Conservation (phyloP, 1,140 invertebrate genomes). For the Linepithema humile region DNA sequence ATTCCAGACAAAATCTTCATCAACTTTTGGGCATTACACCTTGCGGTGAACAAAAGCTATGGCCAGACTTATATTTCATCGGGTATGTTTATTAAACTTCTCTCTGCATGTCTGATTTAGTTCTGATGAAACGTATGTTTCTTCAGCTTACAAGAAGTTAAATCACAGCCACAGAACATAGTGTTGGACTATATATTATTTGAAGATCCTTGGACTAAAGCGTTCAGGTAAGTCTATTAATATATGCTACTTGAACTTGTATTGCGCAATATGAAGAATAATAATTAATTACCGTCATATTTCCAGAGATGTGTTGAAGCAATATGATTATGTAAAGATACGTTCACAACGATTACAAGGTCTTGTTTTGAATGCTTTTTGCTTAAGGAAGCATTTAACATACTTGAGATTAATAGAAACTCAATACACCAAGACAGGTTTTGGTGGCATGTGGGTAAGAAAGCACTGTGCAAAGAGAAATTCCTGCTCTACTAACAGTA, state of each 20-base stretch:
- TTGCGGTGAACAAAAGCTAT: constrained; percentile 84
- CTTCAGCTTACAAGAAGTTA: constrained; percentile 94
- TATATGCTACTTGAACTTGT: not conserved
- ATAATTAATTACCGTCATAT: constrained; percentile 6
- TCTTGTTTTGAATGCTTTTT: constrained; percentile 91
- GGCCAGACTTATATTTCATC: constrained; percentile 93
- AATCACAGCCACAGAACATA: constrained; percentile 93
- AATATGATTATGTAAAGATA: constrained; percentile 91
- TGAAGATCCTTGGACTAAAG: constrained; percentile 93
- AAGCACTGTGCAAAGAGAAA: not conserved
- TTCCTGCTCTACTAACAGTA: not conserved
- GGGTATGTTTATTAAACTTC: constrained; percentile 84
- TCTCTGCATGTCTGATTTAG: not conserved
- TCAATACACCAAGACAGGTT: constrained; percentile 93
- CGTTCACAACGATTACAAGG: constrained; percentile 92
- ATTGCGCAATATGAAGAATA: too few relatives aligned
- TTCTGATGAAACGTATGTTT: not conserved
- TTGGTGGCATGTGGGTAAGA: constrained; percentile 94
- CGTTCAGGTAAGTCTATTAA: constrained; percentile 84
- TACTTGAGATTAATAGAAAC: constrained; percentile 93
- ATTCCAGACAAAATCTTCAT: constrained; percentile 86
- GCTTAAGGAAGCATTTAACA: constrained; percentile 90
- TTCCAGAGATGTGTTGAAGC: constrained; percentile 88
- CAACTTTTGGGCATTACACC: constrained; percentile 88
- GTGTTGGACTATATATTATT: constrained; percentile 90